Conservation (phyloP, 1,140 invertebrate genomes). For the Megalonaias nervosa region DNA sequence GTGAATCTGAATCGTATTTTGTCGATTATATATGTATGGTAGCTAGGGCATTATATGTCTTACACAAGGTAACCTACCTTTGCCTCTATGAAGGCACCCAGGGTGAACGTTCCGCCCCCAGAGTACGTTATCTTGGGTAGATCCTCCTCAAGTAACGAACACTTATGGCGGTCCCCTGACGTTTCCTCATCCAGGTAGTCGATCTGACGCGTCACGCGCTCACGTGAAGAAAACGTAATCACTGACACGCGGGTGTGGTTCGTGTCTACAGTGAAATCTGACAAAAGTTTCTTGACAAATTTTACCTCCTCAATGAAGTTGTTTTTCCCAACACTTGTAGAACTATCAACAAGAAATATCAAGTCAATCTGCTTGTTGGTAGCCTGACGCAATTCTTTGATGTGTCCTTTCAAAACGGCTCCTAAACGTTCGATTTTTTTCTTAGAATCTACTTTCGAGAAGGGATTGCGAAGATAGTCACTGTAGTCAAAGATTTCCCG, state of each 20-base stretch:
- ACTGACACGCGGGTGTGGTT: slow-evolving; percentile 79
- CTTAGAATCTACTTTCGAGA: slow-evolving; percentile 48
- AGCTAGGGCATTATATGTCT: no score
- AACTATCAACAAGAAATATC: slow-evolving; percentile 81
- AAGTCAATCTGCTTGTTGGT: slow-evolving; percentile 76
- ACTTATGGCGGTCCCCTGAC: slow-evolving; percentile 75
- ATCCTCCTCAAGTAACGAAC: slow-evolving; percentile 77
- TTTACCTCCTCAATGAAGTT: slow-evolving; percentile 81
- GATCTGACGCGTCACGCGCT: slow-evolving; percentile 75
- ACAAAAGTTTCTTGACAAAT: slow-evolving; percentile 81
- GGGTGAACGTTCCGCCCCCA: slow-evolving; percentile 81
- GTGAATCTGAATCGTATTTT: no score
- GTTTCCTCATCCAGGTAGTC: slow-evolving; percentile 76
- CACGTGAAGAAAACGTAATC: slow-evolving; percentile 79
- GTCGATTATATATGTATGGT: no score
- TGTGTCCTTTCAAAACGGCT: slow-evolving; percentile 74
- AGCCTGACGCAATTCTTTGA: slow-evolving; percentile 66
- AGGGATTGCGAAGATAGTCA: no score
- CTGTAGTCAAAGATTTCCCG: no score
- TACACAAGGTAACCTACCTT: slow-evolving; percentile 69
- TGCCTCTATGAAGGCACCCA: slow-evolving; percentile 79
- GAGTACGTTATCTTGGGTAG: slow-evolving; percentile 77
- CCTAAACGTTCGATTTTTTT: slow-evolving; percentile 76
- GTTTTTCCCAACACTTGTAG: slow-evolving; percentile 78
- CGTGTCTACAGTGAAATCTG: slow-evolving; percentile 79